phyloP scores from a whole-genome alignment of 2,113 vertebrate species.

The Salvelinus namaycush region DNA sequence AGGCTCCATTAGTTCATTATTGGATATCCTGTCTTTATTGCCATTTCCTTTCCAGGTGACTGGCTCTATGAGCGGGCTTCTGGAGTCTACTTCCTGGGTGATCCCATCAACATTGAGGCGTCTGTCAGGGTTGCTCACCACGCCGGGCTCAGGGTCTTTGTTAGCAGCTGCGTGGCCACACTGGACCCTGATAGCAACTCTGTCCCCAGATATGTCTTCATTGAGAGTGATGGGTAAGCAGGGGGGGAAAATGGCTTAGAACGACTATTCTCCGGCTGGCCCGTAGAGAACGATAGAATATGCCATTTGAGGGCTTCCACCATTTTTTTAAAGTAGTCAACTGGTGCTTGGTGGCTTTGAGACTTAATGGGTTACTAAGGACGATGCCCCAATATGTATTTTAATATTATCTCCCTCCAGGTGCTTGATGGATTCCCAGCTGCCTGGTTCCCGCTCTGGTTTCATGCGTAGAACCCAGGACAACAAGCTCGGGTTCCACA shows the following conservation, averaged over 20 bases:
- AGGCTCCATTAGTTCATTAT: too few relatives aligned
- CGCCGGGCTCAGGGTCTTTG: conserved; percentile 61
- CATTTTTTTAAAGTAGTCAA: too few relatives aligned
- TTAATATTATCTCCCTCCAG: conserved; percentile 24
- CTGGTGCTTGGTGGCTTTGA: too few relatives aligned
- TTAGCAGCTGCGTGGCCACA: conserved; percentile 69
- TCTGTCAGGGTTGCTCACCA: conserved; percentile 57
- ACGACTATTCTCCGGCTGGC: too few relatives aligned
- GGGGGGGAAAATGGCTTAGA: too few relatives aligned
- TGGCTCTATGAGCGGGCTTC: conserved; percentile 51
- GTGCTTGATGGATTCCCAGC: conserved; percentile 64
- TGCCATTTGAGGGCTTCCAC: too few relatives aligned
- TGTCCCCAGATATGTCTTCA: conserved; percentile 61
- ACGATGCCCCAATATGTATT: too few relatives aligned
- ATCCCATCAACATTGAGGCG: conserved; percentile 63
- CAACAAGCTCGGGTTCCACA: conserved; percentile 51
- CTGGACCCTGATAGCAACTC: conserved; percentile 47
- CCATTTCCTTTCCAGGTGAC: conserved; percentile 48
- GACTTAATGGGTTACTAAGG: too few relatives aligned
- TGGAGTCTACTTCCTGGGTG: conserved; percentile 53
- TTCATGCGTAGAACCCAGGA: conserved; percentile 55
- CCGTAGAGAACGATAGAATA: too few relatives aligned
- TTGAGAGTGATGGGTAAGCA: neutral
- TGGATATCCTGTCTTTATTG: too few relatives aligned
- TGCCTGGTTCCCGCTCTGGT: conserved; percentile 52